Evolutionary conservation across 2,888 invertebrate genomes (phyloP).

Genomic region (Criorhina ranunculi): DNA sequence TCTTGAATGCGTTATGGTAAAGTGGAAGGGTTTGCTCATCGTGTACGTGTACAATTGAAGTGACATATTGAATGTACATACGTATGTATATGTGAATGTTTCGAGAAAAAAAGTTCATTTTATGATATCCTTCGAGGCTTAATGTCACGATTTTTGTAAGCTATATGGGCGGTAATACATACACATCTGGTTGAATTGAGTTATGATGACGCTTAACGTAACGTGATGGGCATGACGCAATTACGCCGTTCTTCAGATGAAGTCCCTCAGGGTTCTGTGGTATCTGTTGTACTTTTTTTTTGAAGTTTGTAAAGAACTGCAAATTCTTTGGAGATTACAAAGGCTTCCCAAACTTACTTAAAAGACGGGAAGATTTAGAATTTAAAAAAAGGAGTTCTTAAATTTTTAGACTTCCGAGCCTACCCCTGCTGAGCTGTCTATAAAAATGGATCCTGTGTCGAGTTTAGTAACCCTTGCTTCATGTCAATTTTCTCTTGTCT

Average conservation of each 20-base stretch:
- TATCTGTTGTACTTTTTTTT: not conserved
- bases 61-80: conserved; percentile 11
- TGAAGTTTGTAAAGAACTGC: too few relatives aligned
- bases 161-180: conserved; percentile 15
- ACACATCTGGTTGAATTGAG: conserved; percentile 17
- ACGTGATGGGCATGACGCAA: conserved; percentile 32
- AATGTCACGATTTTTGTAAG: conserved; percentile 37
- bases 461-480: too few relatives aligned
- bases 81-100: conserved; percentile 3
- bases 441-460: too few relatives aligned
- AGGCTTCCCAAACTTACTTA: too few relatives aligned
- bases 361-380: too few relatives aligned
- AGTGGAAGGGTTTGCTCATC: conserved; percentile 46
- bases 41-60: conserved; percentile 60
- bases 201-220: conserved; percentile 46
- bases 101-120: conserved; percentile 35
- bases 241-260: not conserved
- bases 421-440: too few relatives aligned
- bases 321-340: too few relatives aligned
- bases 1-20: conserved; percentile 46
- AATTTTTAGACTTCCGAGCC: too few relatives aligned
- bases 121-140: conserved; percentile 37
- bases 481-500: too few relatives aligned
- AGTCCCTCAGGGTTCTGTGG: not conserved
- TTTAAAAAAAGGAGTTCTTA: too few relatives aligned